Evolutionary conservation across 2,797 vertebrate species (phyloP).

Genomic region (Danionella dracula): DNA sequence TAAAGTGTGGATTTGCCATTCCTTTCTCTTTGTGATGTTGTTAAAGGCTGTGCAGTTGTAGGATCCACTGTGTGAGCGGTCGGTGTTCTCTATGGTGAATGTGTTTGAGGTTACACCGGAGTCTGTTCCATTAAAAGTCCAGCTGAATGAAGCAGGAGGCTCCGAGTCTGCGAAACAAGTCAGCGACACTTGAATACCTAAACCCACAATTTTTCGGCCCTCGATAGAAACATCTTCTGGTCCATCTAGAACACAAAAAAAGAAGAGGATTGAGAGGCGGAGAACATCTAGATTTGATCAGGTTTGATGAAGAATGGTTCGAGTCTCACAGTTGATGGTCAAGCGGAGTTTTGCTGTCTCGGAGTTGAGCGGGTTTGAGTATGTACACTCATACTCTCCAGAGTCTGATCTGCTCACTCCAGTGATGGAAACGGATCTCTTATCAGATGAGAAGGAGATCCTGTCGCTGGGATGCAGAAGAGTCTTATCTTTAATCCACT

Average conservation of each 20-base stretch:
- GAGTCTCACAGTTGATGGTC: constrained; percentile 49
- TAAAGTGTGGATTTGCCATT: not conserved
- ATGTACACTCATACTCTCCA: constrained; percentile 49
- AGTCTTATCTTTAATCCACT: constrained; percentile 49
- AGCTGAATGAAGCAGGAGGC: constrained; percentile 44
- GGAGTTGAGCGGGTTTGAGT: constrained; percentile 44
- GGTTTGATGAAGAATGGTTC: not conserved
- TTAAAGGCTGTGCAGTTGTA: constrained; percentile 50
- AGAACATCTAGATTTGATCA: not conserved
- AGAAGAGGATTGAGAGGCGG: not conserved
- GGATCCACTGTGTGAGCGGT: constrained; percentile 20
- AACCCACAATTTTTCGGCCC: not conserved
- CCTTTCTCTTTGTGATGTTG: not conserved
- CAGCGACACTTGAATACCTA: constrained; percentile 15
- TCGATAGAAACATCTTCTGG: constrained; percentile 48
- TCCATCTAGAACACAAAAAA: constrained; percentile 54
- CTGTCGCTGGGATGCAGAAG: constrained; percentile 29
- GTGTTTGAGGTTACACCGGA: not conserved
- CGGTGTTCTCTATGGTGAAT: not conserved
- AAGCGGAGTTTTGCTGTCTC: not conserved
- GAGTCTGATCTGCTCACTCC: constrained; percentile 42
- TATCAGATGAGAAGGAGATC: constrained; percentile 20
- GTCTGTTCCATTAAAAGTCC: constrained; percentile 39
- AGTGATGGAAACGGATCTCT: constrained; percentile 46
- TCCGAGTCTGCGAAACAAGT: constrained; percentile 42